phyloP scores from a whole-genome alignment of 2,888 invertebrate genomes.

The Brenthis daphne region DNA sequence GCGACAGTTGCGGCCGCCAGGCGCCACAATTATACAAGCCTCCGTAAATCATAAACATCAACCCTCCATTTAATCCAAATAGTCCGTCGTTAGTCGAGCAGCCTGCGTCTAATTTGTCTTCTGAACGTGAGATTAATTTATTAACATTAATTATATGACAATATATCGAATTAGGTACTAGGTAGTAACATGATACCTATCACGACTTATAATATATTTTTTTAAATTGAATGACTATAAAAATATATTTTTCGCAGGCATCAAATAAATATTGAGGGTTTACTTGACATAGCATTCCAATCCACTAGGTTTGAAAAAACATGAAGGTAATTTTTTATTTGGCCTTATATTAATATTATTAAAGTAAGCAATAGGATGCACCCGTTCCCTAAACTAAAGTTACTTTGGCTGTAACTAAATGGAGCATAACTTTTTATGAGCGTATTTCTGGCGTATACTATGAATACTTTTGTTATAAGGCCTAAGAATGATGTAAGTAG shows the following conservation, averaged over 20 bases:
- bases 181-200: slow-evolving; percentile 14
- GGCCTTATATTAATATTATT: slow-evolving; percentile 69
- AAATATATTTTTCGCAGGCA: not conserved
- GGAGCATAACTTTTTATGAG: slow-evolving; percentile 74
- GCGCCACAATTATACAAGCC: slow-evolving; percentile 79
- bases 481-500: slow-evolving; percentile 9
- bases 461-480: slow-evolving; percentile 41
- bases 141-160: slow-evolving; percentile 79
- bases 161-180: slow-evolving; percentile 48
- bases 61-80: slow-evolving; percentile 82
- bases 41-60: slow-evolving; percentile 82
- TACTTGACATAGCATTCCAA: no score
- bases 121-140: slow-evolving; percentile 80
- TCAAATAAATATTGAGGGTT: not conserved
- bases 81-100: slow-evolving; percentile 81
- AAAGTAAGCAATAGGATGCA: slow-evolving; percentile 71
- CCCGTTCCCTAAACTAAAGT: slow-evolving; percentile 70
- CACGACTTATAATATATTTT: not conserved
- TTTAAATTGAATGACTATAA: not conserved
- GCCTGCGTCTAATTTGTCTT: slow-evolving; percentile 81
- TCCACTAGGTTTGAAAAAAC: not conserved
- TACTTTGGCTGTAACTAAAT: slow-evolving; percentile 67
- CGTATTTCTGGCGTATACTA: slow-evolving; percentile 58
- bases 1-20: slow-evolving; percentile 63
- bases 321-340: slow-evolving; percentile 48